These are phyloP conservation scores for human (Homo sapiens) DNA, from an alignment of 2,113 vertebrate species.

Conservation along the genomic window DNA sequence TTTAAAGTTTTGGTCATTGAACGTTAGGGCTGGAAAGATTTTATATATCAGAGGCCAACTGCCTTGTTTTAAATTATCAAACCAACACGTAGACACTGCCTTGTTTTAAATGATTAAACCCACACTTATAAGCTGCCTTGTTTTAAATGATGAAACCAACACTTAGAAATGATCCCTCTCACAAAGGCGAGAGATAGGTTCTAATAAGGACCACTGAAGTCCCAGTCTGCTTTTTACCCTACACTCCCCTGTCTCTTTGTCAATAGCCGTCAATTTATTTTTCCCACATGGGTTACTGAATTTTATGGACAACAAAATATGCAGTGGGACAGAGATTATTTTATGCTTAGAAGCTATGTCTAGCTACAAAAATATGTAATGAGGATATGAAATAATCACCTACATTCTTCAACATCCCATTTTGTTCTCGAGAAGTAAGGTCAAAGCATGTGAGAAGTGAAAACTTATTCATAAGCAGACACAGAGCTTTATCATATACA, in stretches of 20 bases:
- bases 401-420: neutral
- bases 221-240: neutral
- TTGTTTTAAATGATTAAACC: neutral
- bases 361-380: neutral
- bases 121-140: neutral
- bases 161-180: neutral
- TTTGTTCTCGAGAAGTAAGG: conserved; percentile 3
- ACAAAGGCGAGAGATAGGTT: neutral
- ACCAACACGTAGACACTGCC: neutral
- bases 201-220: neutral
- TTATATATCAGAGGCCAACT: neutral
- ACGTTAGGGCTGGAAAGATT: neutral
- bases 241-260: neutral
- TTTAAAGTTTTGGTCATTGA: neutral
- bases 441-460: neutral
- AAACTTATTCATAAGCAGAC: neutral
- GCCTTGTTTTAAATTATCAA: neutral
- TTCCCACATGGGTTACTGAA: neutral
- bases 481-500: neutral
- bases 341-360: neutral
- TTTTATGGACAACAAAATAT: neutral
- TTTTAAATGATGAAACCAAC: neutral
- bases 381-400: neutral
- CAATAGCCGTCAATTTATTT: neutral
- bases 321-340: neutral